Evolutionary conservation across 2,888 invertebrate species (phyloP), one percentile per base, ranked within the genome.

Genomic region (Yponomeuta cagnagella): DNA sequence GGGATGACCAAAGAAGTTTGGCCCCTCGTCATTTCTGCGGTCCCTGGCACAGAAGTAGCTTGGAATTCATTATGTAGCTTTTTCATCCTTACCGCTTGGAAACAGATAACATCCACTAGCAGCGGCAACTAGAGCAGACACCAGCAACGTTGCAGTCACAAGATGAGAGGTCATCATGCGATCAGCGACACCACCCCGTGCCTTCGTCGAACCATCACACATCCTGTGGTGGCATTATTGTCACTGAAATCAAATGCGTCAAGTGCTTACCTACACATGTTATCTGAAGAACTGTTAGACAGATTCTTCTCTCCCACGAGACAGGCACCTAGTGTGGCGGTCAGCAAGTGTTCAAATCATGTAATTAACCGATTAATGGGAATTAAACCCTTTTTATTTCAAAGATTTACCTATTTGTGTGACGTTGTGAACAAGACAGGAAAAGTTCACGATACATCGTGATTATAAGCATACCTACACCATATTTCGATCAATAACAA

Each of bases 21-120:
- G 8, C 1, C 43, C 8, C 43, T 3, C 43, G 43, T 5, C 33
- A 33, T 33, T 33, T 33, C 5, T 43, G 43, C 5, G 5, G 33
- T 33, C 43, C 43, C 43, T 43, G 6, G 43, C 6, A 8, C 43
- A 6, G 1, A 43, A 43, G 43, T 8, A 5, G 43, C 5, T 8
- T 5, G 43, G 43, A 43, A 43, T 5, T 5, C 6, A 43, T 37
- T 43, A 43, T 8, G 43, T 1, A 43, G 43, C 5, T 43, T 43
- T 2, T 43, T 43, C 8, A 58, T 74, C 75, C 88, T 85, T 82
- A 93, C 93, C 93, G 82, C 89, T 93, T 48, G 93, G 93, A 75
- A 93, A 93, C 43, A 93, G 80, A 78, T 93, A 93, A 83, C 93
- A 93, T 75, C 89, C 87, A 67, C 83, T 80, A 73, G 82, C 79